These are phyloP conservation scores for Drosophila melanosoma DNA, from an alignment of 2,888 invertebrate genomes.

Conservation along the genomic window DNA sequence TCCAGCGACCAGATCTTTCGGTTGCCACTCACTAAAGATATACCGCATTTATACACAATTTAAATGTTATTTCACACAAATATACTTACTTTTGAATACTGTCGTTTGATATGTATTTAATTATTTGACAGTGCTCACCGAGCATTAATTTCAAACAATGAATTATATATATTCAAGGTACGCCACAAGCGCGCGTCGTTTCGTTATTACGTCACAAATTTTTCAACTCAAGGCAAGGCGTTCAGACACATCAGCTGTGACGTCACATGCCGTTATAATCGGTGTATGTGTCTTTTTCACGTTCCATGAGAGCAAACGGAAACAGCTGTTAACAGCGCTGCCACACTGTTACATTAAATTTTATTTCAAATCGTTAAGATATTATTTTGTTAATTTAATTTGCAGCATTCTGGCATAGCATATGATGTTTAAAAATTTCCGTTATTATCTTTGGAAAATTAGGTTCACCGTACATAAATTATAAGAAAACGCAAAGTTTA, in stretches of 20 bases:
- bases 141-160: constrained; percentile 2
- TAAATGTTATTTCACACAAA: neutral
- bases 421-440: neutral
- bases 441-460: neutral
- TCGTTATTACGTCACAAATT: neutral
- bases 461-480: neutral
- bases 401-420: neutral
- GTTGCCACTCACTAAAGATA: constrained; percentile 17
- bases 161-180: neutral
- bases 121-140: neutral
- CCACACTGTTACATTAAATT: neutral
- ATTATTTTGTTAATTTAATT: neutral
- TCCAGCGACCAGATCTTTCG: constrained; percentile 21
- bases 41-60: neutral
- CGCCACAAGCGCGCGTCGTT: neutral
- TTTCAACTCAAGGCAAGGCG: neutral
- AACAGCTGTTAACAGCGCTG: constrained; percentile 15
- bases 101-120: no score
- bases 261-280: neutral
- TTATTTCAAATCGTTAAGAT: neutral
- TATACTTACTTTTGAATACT: constrained; percentile 12
- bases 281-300: neutral
- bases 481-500: neutral
- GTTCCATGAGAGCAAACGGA: neutral
- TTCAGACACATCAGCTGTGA: neutral